A percentile compares a stretch with the other conserved stretches of the same genome.
phyloP scores from a whole-genome alignment of 2,888 invertebrate genomes.

The Ctenicera cuprea region DNA sequence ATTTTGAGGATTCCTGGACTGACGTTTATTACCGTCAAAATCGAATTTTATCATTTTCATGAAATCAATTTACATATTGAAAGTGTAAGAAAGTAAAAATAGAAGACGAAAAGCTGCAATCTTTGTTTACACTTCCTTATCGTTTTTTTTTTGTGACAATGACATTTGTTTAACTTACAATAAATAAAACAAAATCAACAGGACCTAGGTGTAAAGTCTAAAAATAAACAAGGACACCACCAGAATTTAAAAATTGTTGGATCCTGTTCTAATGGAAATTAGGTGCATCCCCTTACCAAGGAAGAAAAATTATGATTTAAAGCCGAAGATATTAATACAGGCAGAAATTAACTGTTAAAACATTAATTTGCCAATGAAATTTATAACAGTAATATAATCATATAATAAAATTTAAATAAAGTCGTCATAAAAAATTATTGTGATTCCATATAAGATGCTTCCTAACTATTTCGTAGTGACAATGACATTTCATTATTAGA shows the following conservation, averaged over 20 bases:
- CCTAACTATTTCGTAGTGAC: background rate
- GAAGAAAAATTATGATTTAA: background rate
- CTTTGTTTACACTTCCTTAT: slow-evolving; percentile 4
- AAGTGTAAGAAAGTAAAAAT: too few relatives aligned
- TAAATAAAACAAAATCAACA: slow-evolving; percentile 6
- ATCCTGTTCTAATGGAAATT: background rate
- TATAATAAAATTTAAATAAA: background rate
- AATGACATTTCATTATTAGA: slow-evolving; percentile 8
- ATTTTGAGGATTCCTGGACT: too few relatives aligned
- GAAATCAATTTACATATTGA: too few relatives aligned
- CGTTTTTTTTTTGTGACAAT: background rate
- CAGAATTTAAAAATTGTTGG: background rate
- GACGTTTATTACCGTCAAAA: too few relatives aligned
- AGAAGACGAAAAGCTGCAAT: background rate
- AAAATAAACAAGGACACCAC: slow-evolving; percentile 27
- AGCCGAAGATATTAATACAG: background rate
- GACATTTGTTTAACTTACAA: slow-evolving; percentile 18
- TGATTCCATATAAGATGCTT: background rate
- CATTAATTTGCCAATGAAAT: background rate
- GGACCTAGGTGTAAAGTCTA: slow-evolving; percentile 24
- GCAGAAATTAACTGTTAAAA: background rate
- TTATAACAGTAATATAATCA: background rate
- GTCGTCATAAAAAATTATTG: background rate
- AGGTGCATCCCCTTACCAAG: too few relatives aligned
- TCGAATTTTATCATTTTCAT: too few relatives aligned